Percentiles rank a stretch among this genome's conserved stretches.
phyloP scores from a whole-genome alignment of 37 sponge, comb jelly and placozoan genomes.

The Crambe crambe region DNA sequence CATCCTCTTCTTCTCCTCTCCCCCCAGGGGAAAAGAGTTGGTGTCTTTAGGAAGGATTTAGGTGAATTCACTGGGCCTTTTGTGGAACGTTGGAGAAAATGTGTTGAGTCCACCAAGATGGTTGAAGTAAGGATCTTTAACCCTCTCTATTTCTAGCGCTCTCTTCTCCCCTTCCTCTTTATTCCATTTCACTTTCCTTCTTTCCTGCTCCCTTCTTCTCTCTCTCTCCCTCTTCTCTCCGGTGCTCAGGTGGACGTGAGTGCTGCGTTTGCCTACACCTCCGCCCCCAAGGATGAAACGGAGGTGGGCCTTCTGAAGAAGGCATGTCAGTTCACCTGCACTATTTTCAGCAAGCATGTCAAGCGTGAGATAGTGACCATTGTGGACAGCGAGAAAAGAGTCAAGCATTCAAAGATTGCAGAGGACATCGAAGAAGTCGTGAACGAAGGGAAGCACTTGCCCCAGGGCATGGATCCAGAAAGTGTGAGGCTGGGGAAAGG shows the following conservation, averaged over 20 bases:
- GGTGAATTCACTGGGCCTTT: conserved; percentile 70
- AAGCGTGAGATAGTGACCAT: conserved; percentile 90
- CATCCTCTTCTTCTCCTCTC: background rate
- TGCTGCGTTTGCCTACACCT: conserved; percentile 77
- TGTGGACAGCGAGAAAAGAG: conserved; percentile 89
- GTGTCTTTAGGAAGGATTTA: conserved; percentile 78
- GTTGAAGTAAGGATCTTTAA: conserved; percentile 71
- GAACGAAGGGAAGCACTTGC: conserved; percentile 67
- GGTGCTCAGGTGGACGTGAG: conserved; percentile 85
- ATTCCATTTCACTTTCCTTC: background rate
- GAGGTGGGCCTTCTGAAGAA: conserved; percentile 82
- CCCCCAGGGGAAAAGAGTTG: conserved; percentile 73
- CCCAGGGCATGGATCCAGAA: conserved; percentile 79
- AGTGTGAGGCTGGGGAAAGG: conserved; percentile 57
- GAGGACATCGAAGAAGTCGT: conserved; percentile 80
- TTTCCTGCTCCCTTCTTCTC: background rate
- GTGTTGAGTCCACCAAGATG: conserved; percentile 23
- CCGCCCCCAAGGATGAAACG: conserved; percentile 82
- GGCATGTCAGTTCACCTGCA: conserved; percentile 84
- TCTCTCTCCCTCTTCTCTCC: background rate
- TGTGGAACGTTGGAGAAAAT: conserved; percentile 68
- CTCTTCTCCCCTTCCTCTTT: background rate
- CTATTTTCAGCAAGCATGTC: conserved; percentile 90
- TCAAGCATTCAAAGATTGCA: conserved; percentile 88
- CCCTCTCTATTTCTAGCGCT: background rate